Evolutionary conservation across 2,113 vertebrate species (phyloP).

Genomic region (Xyrauchen texanus): DNA sequence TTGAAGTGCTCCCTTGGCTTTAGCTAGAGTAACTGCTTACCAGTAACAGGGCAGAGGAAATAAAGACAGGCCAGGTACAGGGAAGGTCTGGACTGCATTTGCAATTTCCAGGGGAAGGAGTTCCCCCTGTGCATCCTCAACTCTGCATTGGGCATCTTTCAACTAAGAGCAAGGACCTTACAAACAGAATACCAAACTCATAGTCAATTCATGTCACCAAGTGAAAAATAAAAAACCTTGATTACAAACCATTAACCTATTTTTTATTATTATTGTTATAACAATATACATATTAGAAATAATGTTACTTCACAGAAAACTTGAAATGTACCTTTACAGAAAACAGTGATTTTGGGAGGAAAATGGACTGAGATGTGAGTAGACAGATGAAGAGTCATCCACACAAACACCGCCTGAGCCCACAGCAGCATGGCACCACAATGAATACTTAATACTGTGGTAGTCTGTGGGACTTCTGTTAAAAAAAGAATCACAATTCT

Average conservation of each 20-base stretch:
- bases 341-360: slow-evolving; percentile 16
- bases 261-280: too few species aligned
- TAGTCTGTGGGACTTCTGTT: not conserved
- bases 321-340: slow-evolving; percentile 58
- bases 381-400: slow-evolving; percentile 59
- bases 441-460: slow-evolving; percentile 1
- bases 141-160: slow-evolving; percentile 69
- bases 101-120: slow-evolving; percentile 44
- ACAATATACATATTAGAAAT: too few species aligned
- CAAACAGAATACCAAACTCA: too few species aligned
- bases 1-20: not conserved
- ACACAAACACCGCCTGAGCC: slow-evolving; percentile 55
- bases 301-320: not conserved
- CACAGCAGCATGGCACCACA: slow-evolving; percentile 67
- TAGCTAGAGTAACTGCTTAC: slow-evolving; percentile 50
- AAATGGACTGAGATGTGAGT: slow-evolving; percentile 56
- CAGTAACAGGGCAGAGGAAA: slow-evolving; percentile 62
- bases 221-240: too few species aligned
- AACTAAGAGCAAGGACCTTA: slow-evolving; percentile 51
- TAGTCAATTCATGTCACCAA: too few species aligned
- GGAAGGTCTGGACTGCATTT: slow-evolving; percentile 51
- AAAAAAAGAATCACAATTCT: too few species aligned
- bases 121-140: slow-evolving; percentile 60
- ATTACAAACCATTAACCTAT: too few species aligned
- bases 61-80: slow-evolving; percentile 68